phyloP scores from a whole-genome alignment of 2,888 invertebrate genomes.

The Taphrorychus bicolor region DNA sequence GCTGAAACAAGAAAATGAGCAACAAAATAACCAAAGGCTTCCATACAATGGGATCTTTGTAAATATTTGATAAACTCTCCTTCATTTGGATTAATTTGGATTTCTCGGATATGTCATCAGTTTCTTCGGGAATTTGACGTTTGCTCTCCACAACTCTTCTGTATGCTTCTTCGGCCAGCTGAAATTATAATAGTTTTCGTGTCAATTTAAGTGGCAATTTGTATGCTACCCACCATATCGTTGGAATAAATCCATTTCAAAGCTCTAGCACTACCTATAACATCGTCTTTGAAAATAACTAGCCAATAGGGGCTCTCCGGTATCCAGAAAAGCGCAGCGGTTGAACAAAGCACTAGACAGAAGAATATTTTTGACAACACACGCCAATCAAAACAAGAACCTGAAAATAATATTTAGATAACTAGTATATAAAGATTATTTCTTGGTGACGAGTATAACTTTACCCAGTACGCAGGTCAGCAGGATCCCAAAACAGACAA shows the following conservation, averaged over 20 bases:
- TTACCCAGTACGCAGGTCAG: constrained; percentile 62
- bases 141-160: constrained; percentile 44
- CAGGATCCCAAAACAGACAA: constrained; percentile 66
- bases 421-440: neutral
- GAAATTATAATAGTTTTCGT: constrained; percentile 41
- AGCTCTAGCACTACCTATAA: constrained; percentile 54
- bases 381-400: constrained; percentile 62
- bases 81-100: constrained; percentile 39
- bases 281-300: constrained; percentile 58
- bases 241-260: constrained; percentile 61
- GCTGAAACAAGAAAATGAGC: constrained; percentile 63
- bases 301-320: constrained; percentile 69
- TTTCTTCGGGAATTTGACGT: neutral
- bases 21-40: constrained; percentile 63
- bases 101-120: constrained; percentile 32
- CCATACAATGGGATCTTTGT: constrained; percentile 58
- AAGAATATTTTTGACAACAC: constrained; percentile 61
- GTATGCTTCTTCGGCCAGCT: constrained; percentile 28
- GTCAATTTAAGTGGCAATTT: no score
- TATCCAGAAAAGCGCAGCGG: constrained; percentile 56
- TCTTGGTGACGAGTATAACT: neutral
- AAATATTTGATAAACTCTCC: constrained; percentile 30
- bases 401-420: constrained; percentile 47
- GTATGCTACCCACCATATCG: constrained; percentile 52
- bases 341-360: constrained; percentile 53